These are phyloP conservation scores for Drosophila rellima DNA, from an alignment of 2,888 invertebrate genomes.

Conservation along the genomic window DNA sequence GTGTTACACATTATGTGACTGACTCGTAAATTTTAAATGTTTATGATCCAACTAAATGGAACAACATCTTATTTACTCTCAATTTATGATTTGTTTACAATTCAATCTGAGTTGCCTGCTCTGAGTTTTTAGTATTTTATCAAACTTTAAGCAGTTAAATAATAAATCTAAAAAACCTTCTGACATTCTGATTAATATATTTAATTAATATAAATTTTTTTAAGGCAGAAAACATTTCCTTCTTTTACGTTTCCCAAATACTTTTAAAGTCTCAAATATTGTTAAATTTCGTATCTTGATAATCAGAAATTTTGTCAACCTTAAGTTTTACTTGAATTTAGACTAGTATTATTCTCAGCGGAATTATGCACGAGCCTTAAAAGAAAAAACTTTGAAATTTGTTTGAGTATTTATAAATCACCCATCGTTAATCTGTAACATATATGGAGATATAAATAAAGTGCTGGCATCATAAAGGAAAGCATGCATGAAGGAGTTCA, in stretches of 20 bases:
- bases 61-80: constrained; percentile 47
- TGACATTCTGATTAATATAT: too few relatives aligned
- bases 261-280: too few relatives aligned
- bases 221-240: too few relatives aligned
- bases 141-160: not conserved
- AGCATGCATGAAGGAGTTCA: constrained; percentile 37
- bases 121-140: not conserved
- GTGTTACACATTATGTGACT: constrained; percentile 49
- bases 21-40: constrained; percentile 56
- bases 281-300: too few relatives aligned
- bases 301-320: too few relatives aligned
- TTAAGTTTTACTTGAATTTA: too few relatives aligned
- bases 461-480: constrained; percentile 17
- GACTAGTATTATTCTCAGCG: not conserved
- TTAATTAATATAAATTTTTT: too few relatives aligned
- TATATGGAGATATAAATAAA: not conserved
- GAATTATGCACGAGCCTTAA: not conserved
- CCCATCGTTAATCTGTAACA: not conserved
- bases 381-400: not conserved
- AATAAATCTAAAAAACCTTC: too few relatives aligned
- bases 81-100: constrained; percentile 32
- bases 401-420: not conserved
- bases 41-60: constrained; percentile 34
- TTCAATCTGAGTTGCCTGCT: constrained; percentile 27
- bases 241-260: too few relatives aligned